A percentile compares a stretch with the other conserved stretches of the same genome.
phyloP scores from a whole-genome alignment of 2,113 vertebrate species.

The Upupa epops region DNA sequence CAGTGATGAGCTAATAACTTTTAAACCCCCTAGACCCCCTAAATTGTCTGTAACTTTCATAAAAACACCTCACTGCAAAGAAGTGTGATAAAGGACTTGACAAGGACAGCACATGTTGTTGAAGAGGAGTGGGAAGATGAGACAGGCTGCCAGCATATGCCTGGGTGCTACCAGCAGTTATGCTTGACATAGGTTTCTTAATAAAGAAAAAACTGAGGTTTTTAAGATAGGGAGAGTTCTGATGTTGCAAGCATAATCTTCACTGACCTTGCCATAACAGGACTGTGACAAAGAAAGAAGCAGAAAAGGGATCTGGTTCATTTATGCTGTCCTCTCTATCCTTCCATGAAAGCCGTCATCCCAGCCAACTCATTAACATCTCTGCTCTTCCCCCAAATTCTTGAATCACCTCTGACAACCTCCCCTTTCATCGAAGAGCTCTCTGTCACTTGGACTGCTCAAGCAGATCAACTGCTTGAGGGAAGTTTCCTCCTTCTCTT shows the following conservation, averaged over 20 bases:
- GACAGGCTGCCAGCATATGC: not conserved
- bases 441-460: not conserved
- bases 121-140: not conserved
- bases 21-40: not conserved
- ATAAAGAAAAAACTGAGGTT: not conserved
- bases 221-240: not conserved
- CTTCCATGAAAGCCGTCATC: not conserved
- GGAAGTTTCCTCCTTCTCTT: not conserved
- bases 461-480: not conserved
- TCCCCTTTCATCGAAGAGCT: not conserved
- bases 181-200: not conserved
- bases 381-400: not conserved
- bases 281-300: not conserved
- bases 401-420: not conserved
- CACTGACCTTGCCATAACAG: not conserved
- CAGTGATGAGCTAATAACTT: not conserved
- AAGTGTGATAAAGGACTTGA: not conserved
- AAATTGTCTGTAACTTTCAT: not conserved
- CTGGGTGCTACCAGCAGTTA: not conserved
- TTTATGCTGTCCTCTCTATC: not conserved
- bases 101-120: not conserved
- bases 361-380: not conserved
- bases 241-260: not conserved
- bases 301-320: not conserved
- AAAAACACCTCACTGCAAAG: not conserved